A percentile compares a stretch with the other conserved stretches of the same genome.
Evolutionary conservation across 1,140 invertebrate species (phyloP).

Genomic region (Bicyclus anynana): DNA sequence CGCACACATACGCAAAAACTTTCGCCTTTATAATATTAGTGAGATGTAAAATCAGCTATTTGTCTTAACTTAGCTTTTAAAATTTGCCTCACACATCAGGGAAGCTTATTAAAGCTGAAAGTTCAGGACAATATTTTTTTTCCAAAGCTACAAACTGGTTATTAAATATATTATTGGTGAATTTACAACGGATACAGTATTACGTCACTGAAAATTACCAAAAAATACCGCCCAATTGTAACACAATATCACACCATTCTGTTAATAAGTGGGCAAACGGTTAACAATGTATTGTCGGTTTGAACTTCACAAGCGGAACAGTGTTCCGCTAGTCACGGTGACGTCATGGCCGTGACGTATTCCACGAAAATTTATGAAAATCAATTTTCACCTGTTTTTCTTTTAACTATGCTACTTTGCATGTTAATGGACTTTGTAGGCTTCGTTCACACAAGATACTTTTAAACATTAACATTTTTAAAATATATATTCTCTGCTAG

Average conservation of each 20-base stretch:
- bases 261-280: neutral
- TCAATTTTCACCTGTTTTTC: slow-evolving; percentile 2
- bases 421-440: neutral
- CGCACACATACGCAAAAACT: too few relatives aligned
- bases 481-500: too few relatives aligned
- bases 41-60: too few relatives aligned
- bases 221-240: neutral
- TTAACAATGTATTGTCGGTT: neutral
- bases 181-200: neutral
- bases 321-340: slow-evolving; percentile 10
- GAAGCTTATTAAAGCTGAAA: too few relatives aligned
- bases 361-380: neutral
- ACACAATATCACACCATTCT: neutral
- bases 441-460: neutral
- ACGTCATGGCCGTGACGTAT: slow-evolving; percentile 11
- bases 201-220: neutral
- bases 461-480: too few relatives aligned
- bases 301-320: neutral
- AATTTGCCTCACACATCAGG: too few relatives aligned
- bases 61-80: too few relatives aligned
- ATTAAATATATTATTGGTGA: neutral
- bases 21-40: too few relatives aligned
- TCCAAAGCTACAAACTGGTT: too few relatives aligned
- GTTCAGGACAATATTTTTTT: too few relatives aligned
- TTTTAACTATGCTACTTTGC: slow-evolving; percentile 3